Conservation (phyloP, 2,888 invertebrate genomes). For the Patella depressa region DNA sequence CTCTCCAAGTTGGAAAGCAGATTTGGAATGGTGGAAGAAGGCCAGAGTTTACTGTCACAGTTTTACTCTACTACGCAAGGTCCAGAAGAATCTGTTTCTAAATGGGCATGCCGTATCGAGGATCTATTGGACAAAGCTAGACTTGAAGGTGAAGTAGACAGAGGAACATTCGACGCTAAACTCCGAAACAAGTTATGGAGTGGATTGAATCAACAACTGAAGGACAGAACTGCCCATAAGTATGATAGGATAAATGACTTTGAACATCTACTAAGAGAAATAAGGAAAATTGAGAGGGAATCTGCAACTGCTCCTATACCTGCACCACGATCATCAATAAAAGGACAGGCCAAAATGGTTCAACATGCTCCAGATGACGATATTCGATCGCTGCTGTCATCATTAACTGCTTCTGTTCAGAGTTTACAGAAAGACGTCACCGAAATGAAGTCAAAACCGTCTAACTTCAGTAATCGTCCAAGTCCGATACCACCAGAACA, state of each 20-base stretch:
- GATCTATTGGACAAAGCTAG: background rate
- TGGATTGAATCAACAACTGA: background rate
- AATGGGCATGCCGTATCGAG: background rate
- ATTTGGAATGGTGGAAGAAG: slow-evolving; percentile 1
- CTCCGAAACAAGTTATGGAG: background rate
- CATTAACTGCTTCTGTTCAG: background rate
- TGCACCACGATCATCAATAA: background rate
- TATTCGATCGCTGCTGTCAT: background rate
- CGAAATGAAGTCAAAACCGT: background rate
- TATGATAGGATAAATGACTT: background rate
- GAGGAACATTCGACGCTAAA: background rate
- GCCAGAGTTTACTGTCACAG: background rate
- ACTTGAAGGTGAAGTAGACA: background rate
- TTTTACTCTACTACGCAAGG: background rate
- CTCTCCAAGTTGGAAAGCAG: background rate
- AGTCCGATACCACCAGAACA: background rate
- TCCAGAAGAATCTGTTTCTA: slow-evolving; percentile 1
- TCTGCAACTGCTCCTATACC: background rate
- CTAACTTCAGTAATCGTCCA: background rate
- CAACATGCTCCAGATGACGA: background rate
- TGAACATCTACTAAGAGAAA: background rate
- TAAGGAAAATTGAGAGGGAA: background rate
- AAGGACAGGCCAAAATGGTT: background rate
- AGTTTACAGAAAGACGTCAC: background rate
- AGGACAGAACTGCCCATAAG: background rate